Evolutionary conservation across 2,888 invertebrate genomes (phyloP).

Genomic region (Agriopis aurantiaria): DNA sequence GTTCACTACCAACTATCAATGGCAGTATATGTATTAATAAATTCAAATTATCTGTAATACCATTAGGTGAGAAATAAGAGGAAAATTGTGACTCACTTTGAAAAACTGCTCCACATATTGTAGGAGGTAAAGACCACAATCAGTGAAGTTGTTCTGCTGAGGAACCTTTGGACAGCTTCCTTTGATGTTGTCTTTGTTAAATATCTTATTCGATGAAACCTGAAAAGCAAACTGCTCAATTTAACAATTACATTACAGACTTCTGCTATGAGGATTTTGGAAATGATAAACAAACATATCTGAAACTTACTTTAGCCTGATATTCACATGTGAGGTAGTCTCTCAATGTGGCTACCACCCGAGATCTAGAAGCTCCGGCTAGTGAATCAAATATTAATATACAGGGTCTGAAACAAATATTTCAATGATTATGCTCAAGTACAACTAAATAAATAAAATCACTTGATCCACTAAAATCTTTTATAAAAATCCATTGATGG

Average conservation of each 20-base stretch:
- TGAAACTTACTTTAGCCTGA: constrained; percentile 88
- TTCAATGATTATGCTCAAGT: constrained; percentile 6
- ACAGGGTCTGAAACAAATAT: constrained; percentile 90
- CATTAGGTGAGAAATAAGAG: no score
- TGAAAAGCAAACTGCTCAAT: constrained; percentile 55
- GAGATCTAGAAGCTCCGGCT: constrained; percentile 92
- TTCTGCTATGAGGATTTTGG: background rate
- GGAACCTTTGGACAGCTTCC: constrained; percentile 96
- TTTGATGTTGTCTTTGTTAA: constrained; percentile 93
- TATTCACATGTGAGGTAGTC: constrained; percentile 97
- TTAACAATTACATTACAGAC: constrained; percentile 1
- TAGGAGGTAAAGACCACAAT: constrained; percentile 97
- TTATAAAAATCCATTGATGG: no score
- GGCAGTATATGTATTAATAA: no score
- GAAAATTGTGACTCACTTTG: constrained; percentile 82
- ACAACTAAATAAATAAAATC: background rate
- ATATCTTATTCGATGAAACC: constrained; percentile 88
- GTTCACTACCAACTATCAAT: no score
- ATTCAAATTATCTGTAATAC: no score
- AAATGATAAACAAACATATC: constrained; percentile 5
- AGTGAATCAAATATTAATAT: constrained; percentile 98
- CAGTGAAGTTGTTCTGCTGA: constrained; percentile 98
- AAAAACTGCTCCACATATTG: constrained; percentile 99
- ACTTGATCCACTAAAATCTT: no score
- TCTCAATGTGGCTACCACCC: constrained; percentile 95